Conservation (phyloP, 2,113 vertebrate species). For the Emberiza fucata region DNA sequence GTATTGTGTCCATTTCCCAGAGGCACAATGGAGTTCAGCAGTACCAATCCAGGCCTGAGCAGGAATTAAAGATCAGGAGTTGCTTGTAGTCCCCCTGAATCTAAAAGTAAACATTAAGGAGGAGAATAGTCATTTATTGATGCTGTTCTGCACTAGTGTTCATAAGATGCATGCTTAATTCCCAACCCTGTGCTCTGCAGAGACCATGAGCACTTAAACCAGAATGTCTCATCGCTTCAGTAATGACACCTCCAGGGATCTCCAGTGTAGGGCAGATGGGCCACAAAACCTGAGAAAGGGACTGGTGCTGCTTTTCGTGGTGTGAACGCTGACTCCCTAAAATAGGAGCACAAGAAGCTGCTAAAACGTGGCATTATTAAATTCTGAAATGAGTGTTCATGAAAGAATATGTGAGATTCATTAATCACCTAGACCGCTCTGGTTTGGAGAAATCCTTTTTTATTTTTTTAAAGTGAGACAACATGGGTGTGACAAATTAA, state of each 20-base stretch:
- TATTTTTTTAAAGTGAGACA: background rate
- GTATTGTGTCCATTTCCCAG: background rate
- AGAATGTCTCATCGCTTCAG: conserved; percentile 10
- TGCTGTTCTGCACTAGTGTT: background rate
- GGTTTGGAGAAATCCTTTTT: background rate
- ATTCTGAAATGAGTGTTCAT: background rate
- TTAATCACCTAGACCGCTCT: background rate
- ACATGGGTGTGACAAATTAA: background rate
- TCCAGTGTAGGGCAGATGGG: background rate
- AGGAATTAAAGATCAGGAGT: background rate
- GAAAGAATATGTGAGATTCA: background rate
- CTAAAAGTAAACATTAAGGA: background rate
- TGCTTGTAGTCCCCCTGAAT: background rate
- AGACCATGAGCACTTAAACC: background rate
- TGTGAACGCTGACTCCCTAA: background rate
- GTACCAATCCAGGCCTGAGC: background rate
- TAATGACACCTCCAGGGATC: conserved; percentile 33
- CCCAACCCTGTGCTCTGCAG: background rate
- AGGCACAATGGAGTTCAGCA: background rate
- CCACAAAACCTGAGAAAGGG: background rate
- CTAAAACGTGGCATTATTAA: background rate
- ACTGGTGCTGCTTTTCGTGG: background rate
- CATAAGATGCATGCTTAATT: background rate
- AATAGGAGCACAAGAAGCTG: background rate
- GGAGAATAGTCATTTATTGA: background rate